Evolutionary conservation across 2,888 invertebrate genomes (phyloP).

Genomic region (Nemotelus nigrinus): DNA sequence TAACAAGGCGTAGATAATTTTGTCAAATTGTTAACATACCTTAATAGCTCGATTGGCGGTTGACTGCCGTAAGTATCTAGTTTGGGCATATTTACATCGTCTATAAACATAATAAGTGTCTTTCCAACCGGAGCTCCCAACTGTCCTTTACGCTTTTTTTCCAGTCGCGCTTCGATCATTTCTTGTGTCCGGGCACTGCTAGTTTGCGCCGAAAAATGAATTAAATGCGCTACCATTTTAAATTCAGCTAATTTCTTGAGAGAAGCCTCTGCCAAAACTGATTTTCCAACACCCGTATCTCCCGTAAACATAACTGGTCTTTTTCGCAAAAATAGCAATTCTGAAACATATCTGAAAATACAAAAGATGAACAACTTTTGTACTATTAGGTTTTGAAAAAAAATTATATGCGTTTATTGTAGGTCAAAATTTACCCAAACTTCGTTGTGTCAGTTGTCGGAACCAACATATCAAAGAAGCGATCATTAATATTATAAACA

Average conservation of each 20-base stretch:
- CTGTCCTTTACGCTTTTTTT: constrained; percentile 81
- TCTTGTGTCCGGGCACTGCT: constrained; percentile 82
- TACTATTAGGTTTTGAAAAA: background rate
- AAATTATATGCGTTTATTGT: background rate
- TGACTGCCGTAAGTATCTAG: constrained; percentile 89
- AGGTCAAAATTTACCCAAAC: constrained; percentile 70
- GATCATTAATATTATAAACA: constrained; percentile 72
- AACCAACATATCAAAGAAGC: constrained; percentile 90
- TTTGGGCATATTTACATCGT: constrained; percentile 93
- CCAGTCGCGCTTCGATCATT: constrained; percentile 85
- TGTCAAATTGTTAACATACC: constrained; percentile 65
- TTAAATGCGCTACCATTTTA: constrained; percentile 76
- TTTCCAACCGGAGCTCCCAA: constrained; percentile 86
- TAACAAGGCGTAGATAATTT: too few species aligned
- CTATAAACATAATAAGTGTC: constrained; percentile 84
- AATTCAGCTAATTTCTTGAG: constrained; percentile 73
- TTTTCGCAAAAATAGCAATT: constrained; percentile 75
- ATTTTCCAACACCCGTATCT: constrained; percentile 91
- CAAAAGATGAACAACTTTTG: background rate
- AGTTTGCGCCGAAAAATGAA: constrained; percentile 94
- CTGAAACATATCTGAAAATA: constrained; percentile 61
- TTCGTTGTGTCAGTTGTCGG: constrained; percentile 92
- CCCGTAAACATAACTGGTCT: constrained; percentile 90
- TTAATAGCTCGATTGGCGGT: constrained; percentile 87
- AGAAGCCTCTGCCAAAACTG: constrained; percentile 81